Evolutionary conservation across 2,797 vertebrate genomes (phyloP), one percentile per base, ranked within the genome.

Genomic region (Babyrousa celebensis): DNA sequence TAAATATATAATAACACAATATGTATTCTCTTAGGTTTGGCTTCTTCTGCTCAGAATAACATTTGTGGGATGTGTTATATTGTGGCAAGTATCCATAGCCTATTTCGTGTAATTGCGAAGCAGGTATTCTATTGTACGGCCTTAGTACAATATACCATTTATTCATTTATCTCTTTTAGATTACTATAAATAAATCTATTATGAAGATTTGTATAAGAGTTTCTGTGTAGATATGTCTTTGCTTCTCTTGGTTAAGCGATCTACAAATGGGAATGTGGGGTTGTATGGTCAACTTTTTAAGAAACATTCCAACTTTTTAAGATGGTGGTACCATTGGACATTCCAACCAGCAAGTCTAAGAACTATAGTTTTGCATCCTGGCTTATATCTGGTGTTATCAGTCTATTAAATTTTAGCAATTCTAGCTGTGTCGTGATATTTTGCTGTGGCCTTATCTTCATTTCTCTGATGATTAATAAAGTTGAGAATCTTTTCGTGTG

Each of bases 41-140:
- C 78, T 77, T 80, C 52, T 70, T 92, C 71, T 88, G 56, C 36
- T 88, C 29, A 88, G 82, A 43, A 88, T 27, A 25, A 43, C 29
- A 40, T 71, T 58, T 94, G 10, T 54, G 17, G 63, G 54, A 90
- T 36, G 89, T 5, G 18, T 82, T 94, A 27, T 79, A n/a, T 12
- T 15, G 12, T 5, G 70, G 20, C 21, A 0, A 77, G 36, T 72
- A 43, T n/a, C 25, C 15, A 78, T 0, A 78, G 63, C 2, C 36
- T 77, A 65, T 77, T 85, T 12, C 74, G 93, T 93, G 36, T 54
- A 60, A 80, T 21, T 87, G 29, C 54, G 86, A 29, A 91, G n/a
- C 43, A 79, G 32, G 32, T n/a, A 80, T n/a, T 89, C 56, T 5
- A 27, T 12, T 52, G 21, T 14, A 65, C 15, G 17, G 11, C 68